A percentile compares a stretch with the other conserved stretches of the same genome.
These are phyloP conservation scores for Cotesia congregata DNA, from an alignment of 2,888 invertebrate genomes.

Conservation along the genomic window DNA sequence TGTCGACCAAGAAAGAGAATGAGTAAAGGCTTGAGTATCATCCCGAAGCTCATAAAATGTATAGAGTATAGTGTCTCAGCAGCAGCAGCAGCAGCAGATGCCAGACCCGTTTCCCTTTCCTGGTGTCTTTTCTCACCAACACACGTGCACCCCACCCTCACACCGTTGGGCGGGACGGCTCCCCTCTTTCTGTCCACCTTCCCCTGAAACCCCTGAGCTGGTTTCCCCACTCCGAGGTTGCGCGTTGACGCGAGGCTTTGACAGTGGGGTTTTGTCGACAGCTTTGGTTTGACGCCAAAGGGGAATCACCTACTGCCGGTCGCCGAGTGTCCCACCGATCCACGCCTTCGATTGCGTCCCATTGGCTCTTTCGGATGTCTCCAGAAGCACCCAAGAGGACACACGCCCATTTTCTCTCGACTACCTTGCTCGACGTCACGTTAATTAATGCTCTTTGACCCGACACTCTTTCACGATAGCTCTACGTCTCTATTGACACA, in stretches of 20 bases:
- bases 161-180: constrained; percentile 39
- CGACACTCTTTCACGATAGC: constrained; percentile 2
- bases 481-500: neutral
- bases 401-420: constrained; percentile 50
- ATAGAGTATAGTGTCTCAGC: too few species aligned
- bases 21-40: constrained; percentile 23
- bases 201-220: constrained; percentile 59
- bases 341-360: constrained; percentile 49
- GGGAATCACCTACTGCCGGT: constrained; percentile 36
- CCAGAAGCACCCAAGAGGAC: constrained; percentile 43
- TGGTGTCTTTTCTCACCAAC: constrained; percentile 26
- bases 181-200: constrained; percentile 45
- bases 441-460: constrained; percentile 24
- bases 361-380: constrained; percentile 49
- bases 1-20: too few species aligned
- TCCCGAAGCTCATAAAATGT: constrained; percentile 38
- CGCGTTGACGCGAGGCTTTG: constrained; percentile 47
- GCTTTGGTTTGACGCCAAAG: constrained; percentile 45
- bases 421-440: constrained; percentile 22
- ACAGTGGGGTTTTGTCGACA: constrained; percentile 54
- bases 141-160: constrained; percentile 20
- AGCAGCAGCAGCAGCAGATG: constrained; percentile 48
- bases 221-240: constrained; percentile 29
- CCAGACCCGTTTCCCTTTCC: constrained; percentile 38
- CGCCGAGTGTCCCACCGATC: constrained; percentile 40